Conservation (phyloP, 2,888 invertebrate genomes). For the Protophormia terraenovae region DNA sequence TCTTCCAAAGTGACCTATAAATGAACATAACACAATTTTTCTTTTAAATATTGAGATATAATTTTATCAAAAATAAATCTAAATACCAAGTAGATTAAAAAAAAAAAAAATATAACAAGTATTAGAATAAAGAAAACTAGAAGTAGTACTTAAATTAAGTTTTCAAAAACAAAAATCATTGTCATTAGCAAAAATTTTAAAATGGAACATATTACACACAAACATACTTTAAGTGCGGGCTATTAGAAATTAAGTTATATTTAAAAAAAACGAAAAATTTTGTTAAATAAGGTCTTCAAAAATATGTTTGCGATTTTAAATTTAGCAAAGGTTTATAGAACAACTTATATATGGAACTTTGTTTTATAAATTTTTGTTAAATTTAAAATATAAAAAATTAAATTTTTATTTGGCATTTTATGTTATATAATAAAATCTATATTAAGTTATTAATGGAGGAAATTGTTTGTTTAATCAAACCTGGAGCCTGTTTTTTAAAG, state of each 20-base stretch:
- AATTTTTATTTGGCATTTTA: no score
- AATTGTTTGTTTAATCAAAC: no score
- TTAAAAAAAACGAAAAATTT: not conserved
- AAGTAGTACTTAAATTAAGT: slow-evolving; percentile 2
- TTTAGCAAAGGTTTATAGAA: no score
- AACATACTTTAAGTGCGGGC: not conserved
- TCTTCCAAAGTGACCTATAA: slow-evolving; percentile 94
- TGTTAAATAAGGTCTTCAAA: no score
- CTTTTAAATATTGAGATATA: not conserved
- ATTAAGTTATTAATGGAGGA: no score
- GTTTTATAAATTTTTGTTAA: no score
- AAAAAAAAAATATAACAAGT: slow-evolving; percentile 14
- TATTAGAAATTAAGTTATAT: not conserved
- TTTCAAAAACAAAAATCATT: not conserved
- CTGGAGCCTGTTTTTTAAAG: no score
- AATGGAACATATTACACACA: not conserved
- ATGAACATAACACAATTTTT: not conserved
- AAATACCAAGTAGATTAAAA: slow-evolving; percentile 45
- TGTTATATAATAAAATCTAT: no score
- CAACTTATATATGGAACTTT: no score
- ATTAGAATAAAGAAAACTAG: slow-evolving; percentile 2
- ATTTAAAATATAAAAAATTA: no score
- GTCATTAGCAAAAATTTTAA: no score
- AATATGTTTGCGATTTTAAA: no score
- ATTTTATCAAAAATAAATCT: not conserved